phyloP scores from a whole-genome alignment of 2,797 vertebrate genomes.

The Tinamus major region DNA sequence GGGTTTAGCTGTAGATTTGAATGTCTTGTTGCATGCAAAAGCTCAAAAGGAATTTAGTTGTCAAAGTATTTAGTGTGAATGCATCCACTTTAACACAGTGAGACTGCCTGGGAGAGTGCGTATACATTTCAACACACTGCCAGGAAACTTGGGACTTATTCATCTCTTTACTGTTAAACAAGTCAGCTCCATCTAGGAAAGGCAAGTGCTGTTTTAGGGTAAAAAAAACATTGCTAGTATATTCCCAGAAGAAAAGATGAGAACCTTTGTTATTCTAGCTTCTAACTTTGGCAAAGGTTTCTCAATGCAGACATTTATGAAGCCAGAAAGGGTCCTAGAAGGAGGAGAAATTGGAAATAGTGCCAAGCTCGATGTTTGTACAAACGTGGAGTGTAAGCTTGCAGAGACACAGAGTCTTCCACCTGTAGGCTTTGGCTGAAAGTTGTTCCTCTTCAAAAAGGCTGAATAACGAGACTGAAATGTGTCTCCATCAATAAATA shows the following conservation, averaged over 20 bases:
- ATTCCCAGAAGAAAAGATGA: constrained; percentile 18
- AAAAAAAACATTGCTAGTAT: neutral
- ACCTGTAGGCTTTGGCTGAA: neutral
- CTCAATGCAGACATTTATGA: neutral
- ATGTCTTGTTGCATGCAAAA: constrained; percentile 47
- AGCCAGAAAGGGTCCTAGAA: neutral
- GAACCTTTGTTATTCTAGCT: constrained; percentile 13
- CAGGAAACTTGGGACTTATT: constrained; percentile 33
- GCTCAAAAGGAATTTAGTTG: constrained; percentile 61
- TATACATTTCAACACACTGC: constrained; percentile 42
- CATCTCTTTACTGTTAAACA: constrained; percentile 32
- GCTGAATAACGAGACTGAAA: neutral
- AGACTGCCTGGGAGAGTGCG: constrained; percentile 11
- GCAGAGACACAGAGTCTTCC: neutral
- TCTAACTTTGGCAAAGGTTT: constrained; percentile 9
- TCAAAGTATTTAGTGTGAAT: constrained; percentile 55
- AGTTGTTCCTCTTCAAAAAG: neutral
- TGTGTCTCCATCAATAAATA: neutral
- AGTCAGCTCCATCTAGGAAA: neutral
- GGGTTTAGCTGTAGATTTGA: constrained; percentile 7
- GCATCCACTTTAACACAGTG: constrained; percentile 37
- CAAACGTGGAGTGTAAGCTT: neutral
- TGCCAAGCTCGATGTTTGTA: neutral
- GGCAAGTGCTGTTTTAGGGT: constrained; percentile 1
- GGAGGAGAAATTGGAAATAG: neutral